Base-by-base conservation (phyloP, 1,140 invertebrate species). In the Stegodyphus dumicola region DNA sequence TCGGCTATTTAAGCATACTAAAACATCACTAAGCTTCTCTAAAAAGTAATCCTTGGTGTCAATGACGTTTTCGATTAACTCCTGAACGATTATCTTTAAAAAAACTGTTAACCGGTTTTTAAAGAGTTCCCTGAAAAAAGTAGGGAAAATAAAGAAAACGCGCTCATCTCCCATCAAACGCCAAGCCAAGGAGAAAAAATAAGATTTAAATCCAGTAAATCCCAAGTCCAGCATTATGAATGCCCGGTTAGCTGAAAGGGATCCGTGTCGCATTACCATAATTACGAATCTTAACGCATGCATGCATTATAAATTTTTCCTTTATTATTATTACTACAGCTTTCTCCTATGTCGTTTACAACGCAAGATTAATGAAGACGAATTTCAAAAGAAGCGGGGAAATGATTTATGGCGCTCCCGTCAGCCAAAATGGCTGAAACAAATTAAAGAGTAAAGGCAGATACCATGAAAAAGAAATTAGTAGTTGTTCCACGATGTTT, bases 361-460 rank as follows among this genome's bases (percentile, higher is more conserved):
- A 51, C 64, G 66, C 18, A 79, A 79, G 77, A 79, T 79, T 79
- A 79, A 79, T 79, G 77, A 70, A 79, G 66, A 79, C 52, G 76
- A 18, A 66, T 77, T 77, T 77, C 60, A 79, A 79, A 79, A 79
- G 77, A 79, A 69, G 66, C 77, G 66, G 51, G 51, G 66, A 56
- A 56, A 79, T 79, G 77, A 79, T 79, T 18, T 70, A 79, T 79
- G 77, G 48, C 56, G 52, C 33, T 66, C 70, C 13, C 33, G n/a
- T 6, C 77, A 54, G 64, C 60, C 51, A 53, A 48, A 53, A 69
- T 52, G 76, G 56, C 65, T 10, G 64, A 51, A 67, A 67, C 9
- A 49, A 77, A 49, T 77, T 17, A 17, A 7, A 67, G 48, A 15
- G 64, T 76, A 54, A 67, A 48, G 17, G 33, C 60, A 77, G 65